phyloP scores from a whole-genome alignment of 2,888 invertebrate species.

The Drosophila phalerata region DNA sequence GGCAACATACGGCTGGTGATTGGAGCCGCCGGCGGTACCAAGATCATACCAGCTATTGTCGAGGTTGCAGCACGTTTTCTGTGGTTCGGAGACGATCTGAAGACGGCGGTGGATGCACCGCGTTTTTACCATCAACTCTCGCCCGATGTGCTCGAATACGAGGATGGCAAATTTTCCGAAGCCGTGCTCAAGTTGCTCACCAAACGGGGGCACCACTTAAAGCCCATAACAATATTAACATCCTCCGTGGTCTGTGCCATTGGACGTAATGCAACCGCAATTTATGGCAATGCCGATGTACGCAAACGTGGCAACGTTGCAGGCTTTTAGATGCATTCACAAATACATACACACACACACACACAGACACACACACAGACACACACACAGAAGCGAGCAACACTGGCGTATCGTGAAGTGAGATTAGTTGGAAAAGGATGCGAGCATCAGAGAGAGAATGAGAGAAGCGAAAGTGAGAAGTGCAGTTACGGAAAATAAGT shows the following conservation, averaged over 20 bases:
- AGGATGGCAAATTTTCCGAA: conserved; percentile 87
- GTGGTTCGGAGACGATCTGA: conserved; percentile 89
- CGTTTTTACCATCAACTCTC: conserved; percentile 95
- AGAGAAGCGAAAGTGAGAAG: conserved; percentile 5
- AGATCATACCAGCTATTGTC: conserved; percentile 93
- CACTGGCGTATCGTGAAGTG: conserved; percentile 61
- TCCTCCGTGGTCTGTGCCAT: conserved; percentile 91
- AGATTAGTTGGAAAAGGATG: conserved; percentile 48
- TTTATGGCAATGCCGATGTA: conserved; percentile 93
- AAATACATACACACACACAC: conserved; percentile 5
- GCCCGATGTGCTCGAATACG: conserved; percentile 90
- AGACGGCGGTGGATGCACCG: conserved; percentile 89
- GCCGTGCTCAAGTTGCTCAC: conserved; percentile 89
- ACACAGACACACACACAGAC: conserved; percentile 9
- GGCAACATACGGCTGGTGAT: conserved; percentile 89
- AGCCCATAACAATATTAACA: conserved; percentile 85
- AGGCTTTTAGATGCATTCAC: conserved; percentile 86
- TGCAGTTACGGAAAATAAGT: conserved; percentile 61
- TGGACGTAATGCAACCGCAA: conserved; percentile 88
- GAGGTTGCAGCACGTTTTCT: conserved; percentile 88
- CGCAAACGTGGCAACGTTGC: conserved; percentile 93
- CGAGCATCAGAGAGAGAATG: conserved; percentile 7
- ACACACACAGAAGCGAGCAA: conserved; percentile 16
- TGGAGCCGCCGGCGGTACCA: conserved; percentile 95
- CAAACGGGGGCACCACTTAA: conserved; percentile 89